Percentiles rank a stretch among this genome's conserved stretches.
Evolutionary conservation across 2,797 vertebrate species (phyloP).

Genomic region (Odontamblyopus lacepedii): DNA sequence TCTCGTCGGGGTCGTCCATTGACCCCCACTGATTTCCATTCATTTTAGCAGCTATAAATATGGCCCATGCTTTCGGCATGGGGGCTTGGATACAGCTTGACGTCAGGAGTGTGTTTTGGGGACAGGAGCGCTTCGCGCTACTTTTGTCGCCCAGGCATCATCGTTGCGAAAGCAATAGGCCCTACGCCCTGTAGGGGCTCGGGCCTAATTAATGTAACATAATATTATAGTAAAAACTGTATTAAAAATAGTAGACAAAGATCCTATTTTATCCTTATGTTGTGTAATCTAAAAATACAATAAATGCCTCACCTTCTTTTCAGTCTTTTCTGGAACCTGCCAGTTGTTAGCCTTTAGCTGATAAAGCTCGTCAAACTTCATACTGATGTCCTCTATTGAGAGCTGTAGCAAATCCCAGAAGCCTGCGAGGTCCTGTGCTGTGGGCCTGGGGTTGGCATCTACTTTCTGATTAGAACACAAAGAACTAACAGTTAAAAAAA

Average conservation of each 20-base stretch:
- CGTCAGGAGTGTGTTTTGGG: no score
- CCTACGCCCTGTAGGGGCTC: no score
- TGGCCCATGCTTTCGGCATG: no score
- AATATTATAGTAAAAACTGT: background rate
- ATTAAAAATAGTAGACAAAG: background rate
- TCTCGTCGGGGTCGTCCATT: no score
- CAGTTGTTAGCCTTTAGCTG: slow-evolving; percentile 97
- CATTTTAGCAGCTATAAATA: no score
- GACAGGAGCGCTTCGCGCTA: no score
- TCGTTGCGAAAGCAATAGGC: no score
- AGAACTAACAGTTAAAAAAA: background rate
- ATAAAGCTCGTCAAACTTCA: slow-evolving; percentile 98
- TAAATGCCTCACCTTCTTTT: slow-evolving; percentile 82
- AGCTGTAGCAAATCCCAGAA: slow-evolving; percentile 99
- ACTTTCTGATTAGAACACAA: slow-evolving; percentile 77
- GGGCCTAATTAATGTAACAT: no score
- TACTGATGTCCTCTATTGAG: slow-evolving; percentile 98
- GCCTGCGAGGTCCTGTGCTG: slow-evolving; percentile 95
- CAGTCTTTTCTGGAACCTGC: slow-evolving; percentile 83
- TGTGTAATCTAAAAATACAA: background rate
- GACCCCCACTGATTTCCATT: no score
- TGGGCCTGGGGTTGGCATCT: slow-evolving; percentile 92
- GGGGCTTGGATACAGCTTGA: no score
- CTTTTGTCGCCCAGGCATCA: no score
- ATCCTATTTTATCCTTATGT: background rate